Evolutionary conservation across 2,797 vertebrate species (phyloP).

Genomic region (Echeneis naucrates): DNA sequence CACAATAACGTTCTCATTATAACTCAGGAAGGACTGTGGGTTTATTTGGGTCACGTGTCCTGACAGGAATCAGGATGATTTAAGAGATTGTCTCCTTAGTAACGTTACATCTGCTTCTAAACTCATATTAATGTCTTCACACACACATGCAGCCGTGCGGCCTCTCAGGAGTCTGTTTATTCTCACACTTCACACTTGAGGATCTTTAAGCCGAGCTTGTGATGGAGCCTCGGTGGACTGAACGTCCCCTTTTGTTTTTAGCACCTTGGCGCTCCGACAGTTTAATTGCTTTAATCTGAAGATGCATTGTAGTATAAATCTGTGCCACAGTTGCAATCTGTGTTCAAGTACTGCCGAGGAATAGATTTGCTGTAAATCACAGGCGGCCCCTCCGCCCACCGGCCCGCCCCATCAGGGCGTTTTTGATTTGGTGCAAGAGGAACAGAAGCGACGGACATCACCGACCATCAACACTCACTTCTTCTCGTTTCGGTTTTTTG

Average conservation of each 20-base stretch:
- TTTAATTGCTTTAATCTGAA: conserved; percentile 69
- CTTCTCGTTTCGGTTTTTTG: too few relatives aligned
- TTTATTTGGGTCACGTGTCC: too few relatives aligned
- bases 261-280: conserved; percentile 40
- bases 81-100: conserved; percentile 1
- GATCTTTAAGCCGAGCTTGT: conserved; percentile 48
- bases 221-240: conserved; percentile 51
- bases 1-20: too few relatives aligned
- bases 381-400: conserved; percentile 32
- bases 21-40: too few relatives aligned
- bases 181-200: conserved; percentile 5
- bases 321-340: conserved; percentile 51
- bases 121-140: conserved; percentile 16
- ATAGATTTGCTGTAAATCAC: conserved; percentile 44
- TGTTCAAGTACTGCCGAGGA: conserved; percentile 30
- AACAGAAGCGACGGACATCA: background rate
- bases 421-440: conserved; percentile 22
- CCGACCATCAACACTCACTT: background rate
- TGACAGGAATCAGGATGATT: too few relatives aligned
- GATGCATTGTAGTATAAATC: conserved; percentile 63
- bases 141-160: background rate
- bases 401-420: conserved; percentile 7
- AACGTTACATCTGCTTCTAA: conserved; percentile 10
- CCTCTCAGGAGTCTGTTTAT: conserved; percentile 40
- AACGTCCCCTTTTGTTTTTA: conserved; percentile 55